phyloP scores from a whole-genome alignment of 1,140 invertebrate species.

The Lepidurus arcticus region DNA sequence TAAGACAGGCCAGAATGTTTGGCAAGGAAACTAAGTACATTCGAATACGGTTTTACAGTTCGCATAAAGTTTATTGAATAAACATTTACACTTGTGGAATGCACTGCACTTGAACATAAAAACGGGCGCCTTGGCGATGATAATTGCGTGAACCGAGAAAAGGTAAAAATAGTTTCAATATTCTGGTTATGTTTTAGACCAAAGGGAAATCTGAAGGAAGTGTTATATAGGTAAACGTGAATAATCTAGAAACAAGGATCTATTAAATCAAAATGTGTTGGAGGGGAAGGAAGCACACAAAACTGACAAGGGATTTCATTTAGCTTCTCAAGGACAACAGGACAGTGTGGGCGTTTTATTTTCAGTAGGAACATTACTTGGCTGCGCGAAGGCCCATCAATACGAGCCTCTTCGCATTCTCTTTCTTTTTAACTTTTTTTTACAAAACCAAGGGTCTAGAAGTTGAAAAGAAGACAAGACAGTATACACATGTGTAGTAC shows the following conservation, averaged over 20 bases:
- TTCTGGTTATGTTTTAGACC: neutral
- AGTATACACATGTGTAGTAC: neutral
- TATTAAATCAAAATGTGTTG: neutral
- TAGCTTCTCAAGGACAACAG: constrained; percentile 8
- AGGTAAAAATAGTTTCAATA: neutral
- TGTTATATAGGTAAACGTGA: neutral
- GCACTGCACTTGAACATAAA: neutral
- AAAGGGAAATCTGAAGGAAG: neutral
- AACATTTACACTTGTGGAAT: constrained; percentile 19
- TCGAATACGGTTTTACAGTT: neutral
- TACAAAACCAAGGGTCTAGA: neutral
- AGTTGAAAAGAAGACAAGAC: neutral
- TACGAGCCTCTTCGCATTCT: constrained; percentile 1
- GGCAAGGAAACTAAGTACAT: neutral
- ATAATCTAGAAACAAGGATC: neutral
- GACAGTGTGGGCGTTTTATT: constrained; percentile 18
- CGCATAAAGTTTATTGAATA: constrained; percentile 22
- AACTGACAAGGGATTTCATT: neutral
- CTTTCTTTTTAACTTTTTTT: neutral
- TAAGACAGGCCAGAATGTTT: neutral
- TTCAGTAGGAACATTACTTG: constrained; percentile 13
- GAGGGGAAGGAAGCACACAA: neutral
- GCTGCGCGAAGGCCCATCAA: constrained; percentile 4
- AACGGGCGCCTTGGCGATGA: neutral
- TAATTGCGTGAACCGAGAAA: neutral